Percentiles rank a stretch among this genome's conserved stretches.
Evolutionary conservation across 1,140 invertebrate species (phyloP).

Genomic region (Calephelis nemesis): DNA sequence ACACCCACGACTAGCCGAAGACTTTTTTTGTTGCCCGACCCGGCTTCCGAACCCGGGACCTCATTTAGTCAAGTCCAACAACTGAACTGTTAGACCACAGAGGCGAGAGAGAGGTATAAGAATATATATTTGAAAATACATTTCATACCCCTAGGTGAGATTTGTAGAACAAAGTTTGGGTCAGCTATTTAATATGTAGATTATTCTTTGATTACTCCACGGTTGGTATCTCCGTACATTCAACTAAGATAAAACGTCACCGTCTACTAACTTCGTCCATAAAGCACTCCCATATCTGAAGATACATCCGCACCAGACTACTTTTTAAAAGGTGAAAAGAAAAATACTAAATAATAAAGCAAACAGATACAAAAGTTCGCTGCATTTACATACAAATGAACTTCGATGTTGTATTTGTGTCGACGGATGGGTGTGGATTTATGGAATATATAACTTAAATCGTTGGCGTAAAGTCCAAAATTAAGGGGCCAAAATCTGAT

Average conservation of each 20-base stretch:
- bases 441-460: constrained; percentile 8
- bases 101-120: too few species aligned
- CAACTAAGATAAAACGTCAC: not conserved
- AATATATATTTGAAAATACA: too few species aligned
- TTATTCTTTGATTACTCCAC: too few species aligned
- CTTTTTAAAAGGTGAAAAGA: constrained; percentile 32
- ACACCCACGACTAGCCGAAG: too few species aligned
- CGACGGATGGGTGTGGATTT: constrained; percentile 12
- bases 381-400: constrained; percentile 49
- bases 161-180: too few species aligned
- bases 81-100: too few species aligned
- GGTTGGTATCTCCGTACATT: not conserved
- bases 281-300: constrained; percentile 8
- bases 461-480: constrained; percentile 12
- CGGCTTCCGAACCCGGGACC: too few species aligned
- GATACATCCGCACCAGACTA: constrained; percentile 15
- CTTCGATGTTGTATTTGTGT: constrained; percentile 25
- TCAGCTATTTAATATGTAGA: too few species aligned
- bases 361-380: constrained; percentile 39
- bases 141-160: too few species aligned
- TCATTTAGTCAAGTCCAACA: too few species aligned
- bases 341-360: constrained; percentile 40
- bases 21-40: too few species aligned
- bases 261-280: constrained; percentile 14
- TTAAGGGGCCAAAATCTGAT: not conserved